Evolutionary conservation across 64 coral and sea anemone genomes (phyloP).

Genomic region (Dendronephthya gigantea): DNA sequence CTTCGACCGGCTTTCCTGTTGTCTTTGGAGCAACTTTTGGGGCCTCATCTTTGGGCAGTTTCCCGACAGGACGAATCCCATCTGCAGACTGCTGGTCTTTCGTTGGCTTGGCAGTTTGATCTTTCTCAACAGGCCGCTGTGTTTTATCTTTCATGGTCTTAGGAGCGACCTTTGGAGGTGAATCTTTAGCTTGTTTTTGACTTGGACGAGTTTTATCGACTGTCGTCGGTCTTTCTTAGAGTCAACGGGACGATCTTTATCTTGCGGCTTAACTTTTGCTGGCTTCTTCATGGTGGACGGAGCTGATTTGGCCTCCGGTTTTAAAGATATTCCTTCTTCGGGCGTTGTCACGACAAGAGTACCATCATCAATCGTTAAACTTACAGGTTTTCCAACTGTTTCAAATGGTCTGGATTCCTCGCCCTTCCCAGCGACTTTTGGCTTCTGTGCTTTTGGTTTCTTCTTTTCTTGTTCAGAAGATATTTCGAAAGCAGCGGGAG

Average conservation of each 20-base stretch:
- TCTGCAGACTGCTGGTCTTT: too few relatives aligned
- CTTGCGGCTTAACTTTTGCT: background rate
- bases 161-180: background rate
- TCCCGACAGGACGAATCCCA: background rate
- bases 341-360: background rate
- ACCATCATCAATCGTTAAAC: background rate
- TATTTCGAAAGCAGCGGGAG: background rate
- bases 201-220: background rate
- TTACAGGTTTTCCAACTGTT: background rate
- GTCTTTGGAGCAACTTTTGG: background rate
- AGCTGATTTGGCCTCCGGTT: too few relatives aligned
- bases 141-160: background rate
- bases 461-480: background rate
- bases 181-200: background rate
- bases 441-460: background rate
- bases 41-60: background rate
- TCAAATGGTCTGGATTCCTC: background rate
- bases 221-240: too few relatives aligned
- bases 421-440: background rate
- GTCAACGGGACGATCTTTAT: too few relatives aligned
- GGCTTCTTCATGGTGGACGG: background rate
- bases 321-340: background rate
- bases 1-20: background rate
- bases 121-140: too few relatives aligned
- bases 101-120: too few relatives aligned